These are phyloP conservation scores for Notospermus geniculatus DNA, from an alignment of 1,140 invertebrate species.

Conservation along the genomic window DNA sequence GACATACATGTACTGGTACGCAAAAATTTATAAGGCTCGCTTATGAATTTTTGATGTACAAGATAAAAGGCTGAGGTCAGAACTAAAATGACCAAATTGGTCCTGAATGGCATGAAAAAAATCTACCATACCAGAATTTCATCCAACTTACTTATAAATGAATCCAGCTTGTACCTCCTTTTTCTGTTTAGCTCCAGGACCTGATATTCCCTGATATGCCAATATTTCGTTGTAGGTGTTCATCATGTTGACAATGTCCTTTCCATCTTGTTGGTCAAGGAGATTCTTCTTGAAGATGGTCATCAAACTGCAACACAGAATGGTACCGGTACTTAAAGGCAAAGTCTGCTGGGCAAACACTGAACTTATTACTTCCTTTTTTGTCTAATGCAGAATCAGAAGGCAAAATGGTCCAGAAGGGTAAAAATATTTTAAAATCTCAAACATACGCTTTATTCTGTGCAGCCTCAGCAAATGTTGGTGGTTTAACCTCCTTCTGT, in stretches of 20 bases:
- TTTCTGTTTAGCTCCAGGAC: constrained; percentile 32
- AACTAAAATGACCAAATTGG: too few species aligned
- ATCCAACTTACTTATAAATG: constrained; percentile 46
- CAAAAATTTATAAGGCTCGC: too few species aligned
- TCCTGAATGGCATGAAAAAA: too few species aligned
- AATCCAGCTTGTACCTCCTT: constrained; percentile 40
- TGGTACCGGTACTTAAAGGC: background rate
- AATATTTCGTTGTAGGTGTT: constrained; percentile 47
- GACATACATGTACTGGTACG: too few species aligned
- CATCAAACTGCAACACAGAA: constrained; percentile 39
- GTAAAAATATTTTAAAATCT: constrained; percentile 1
- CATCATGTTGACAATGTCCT: constrained; percentile 44
- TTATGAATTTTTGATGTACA: too few species aligned
- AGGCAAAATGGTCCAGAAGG: too few species aligned
- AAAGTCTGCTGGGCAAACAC: too few species aligned
- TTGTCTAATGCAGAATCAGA: too few species aligned
- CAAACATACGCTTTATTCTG: constrained; percentile 39
- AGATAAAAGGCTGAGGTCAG: too few species aligned
- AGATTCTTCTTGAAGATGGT: constrained; percentile 50
- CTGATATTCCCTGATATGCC: constrained; percentile 35
- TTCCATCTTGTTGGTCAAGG: constrained; percentile 35
- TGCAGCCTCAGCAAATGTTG: constrained; percentile 35
- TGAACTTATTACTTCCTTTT: too few species aligned
- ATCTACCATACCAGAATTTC: too few species aligned
- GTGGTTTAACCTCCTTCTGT: constrained; percentile 27